phyloP scores from a whole-genome alignment of 2,797 vertebrate species.

The Sebastes vulpes region DNA sequence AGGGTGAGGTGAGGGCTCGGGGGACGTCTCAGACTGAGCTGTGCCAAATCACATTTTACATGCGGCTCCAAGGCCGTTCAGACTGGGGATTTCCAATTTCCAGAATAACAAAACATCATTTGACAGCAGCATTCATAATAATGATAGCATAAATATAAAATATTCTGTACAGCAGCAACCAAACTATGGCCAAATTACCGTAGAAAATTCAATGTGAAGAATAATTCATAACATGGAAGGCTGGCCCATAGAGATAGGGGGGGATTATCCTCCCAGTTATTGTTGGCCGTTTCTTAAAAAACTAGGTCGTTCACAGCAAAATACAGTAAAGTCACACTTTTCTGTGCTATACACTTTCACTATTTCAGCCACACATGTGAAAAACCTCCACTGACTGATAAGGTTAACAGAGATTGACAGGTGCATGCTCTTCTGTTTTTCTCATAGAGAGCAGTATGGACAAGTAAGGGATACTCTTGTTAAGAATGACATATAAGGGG shows the following conservation, averaged over 20 bases:
- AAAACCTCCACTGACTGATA: conserved; percentile 16
- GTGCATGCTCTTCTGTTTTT: conserved; percentile 9
- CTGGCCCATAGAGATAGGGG: conserved; percentile 71
- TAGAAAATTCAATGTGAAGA: conserved; percentile 47
- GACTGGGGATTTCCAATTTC: conserved; percentile 36
- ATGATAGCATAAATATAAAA: conserved; percentile 35
- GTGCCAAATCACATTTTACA: conserved; percentile 48
- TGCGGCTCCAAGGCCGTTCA: conserved; percentile 15
- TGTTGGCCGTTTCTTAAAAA: conserved; percentile 27
- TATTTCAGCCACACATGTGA: conserved; percentile 1
- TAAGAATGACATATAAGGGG: not conserved
- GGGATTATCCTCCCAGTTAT: conserved; percentile 62
- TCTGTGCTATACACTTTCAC: not conserved
- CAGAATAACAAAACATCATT: conserved; percentile 50
- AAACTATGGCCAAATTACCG: conserved; percentile 42
- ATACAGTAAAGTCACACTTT: conserved; percentile 25
- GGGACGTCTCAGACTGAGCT: conserved; percentile 29
- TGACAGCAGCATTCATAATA: conserved; percentile 48
- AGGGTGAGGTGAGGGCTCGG: conserved; percentile 34
- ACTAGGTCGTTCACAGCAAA: conserved; percentile 25
- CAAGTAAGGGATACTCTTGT: not conserved
- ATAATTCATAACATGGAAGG: conserved; percentile 41
- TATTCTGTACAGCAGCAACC: conserved; percentile 15
- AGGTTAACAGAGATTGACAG: not conserved
- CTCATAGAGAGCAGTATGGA: not conserved